phyloP scores from a whole-genome alignment of 2,888 invertebrate species.

The Clostera curtula region DNA sequence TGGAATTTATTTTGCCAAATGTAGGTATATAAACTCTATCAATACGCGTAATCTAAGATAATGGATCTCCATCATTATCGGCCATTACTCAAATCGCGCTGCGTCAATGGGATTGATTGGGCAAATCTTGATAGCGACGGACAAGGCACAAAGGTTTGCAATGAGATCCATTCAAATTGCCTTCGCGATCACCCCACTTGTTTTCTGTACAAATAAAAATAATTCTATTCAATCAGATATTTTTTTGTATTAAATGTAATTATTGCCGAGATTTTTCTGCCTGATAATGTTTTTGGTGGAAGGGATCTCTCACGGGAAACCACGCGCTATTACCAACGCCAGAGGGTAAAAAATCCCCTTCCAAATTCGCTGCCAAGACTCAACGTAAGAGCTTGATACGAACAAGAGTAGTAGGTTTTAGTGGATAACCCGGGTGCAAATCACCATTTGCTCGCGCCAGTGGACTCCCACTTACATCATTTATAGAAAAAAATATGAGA shows the following conservation, averaged over 20 bases:
- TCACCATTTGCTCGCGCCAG: too few species aligned
- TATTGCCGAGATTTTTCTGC: constrained; percentile 1
- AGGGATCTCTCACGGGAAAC: too few species aligned
- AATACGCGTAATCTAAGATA: constrained; percentile 7
- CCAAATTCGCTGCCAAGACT: too few species aligned
- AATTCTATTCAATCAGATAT: constrained; percentile 21
- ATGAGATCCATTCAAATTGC: constrained; percentile 27
- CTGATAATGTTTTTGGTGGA: neutral
- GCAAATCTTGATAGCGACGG: constrained; percentile 54
- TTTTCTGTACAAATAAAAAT: constrained; percentile 25
- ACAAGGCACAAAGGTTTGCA: constrained; percentile 30
- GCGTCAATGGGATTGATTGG: constrained; percentile 59
- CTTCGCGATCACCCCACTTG: constrained; percentile 44
- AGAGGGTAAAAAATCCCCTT: too few species aligned
- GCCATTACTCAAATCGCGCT: constrained; percentile 22
- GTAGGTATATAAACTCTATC: constrained; percentile 2
- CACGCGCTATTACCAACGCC: too few species aligned
- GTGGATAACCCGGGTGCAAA: too few species aligned
- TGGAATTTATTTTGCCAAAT: too few species aligned
- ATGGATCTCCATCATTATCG: constrained; percentile 22
- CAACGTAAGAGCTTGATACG: too few species aligned
- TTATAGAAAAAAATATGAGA: too few species aligned
- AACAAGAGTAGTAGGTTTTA: too few species aligned
- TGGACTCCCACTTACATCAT: too few species aligned
- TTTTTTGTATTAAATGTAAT: constrained; percentile 2